Base-by-base conservation (phyloP, 2,888 invertebrate genomes). In the Calameuta pallipes region DNA sequence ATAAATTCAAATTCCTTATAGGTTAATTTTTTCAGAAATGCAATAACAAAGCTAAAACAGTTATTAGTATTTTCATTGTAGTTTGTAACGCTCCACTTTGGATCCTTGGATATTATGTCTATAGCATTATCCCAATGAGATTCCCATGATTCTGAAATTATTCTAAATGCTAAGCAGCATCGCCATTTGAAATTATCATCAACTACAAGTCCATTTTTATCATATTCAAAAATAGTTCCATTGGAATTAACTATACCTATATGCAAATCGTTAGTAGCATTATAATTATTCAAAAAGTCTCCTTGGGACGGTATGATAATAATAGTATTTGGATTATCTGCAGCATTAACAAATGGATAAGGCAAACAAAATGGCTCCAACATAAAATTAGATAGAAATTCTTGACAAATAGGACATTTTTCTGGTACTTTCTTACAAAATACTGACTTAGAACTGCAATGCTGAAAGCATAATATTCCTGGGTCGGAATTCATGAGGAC, bases 391-490 rank as follows among this genome's bases (percentile, higher is more conserved):
- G 77, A 69, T 77, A 85, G 81, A 73, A 69, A 69, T 36, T 77
- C 69, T 23, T 84, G 76, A 92, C 98, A 98, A 85, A 95, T 93
- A 78, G 97, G 97, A 90, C 98, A 98, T 84, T 92, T 92, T 87
- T 94, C 94, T 75, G 97, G 97, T 88, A 98, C 93, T 84, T 93
- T 92, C 88, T 96, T 95, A 90, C 97, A 97, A 92, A 97, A 97
- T 85, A 97, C 94, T n/a, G 89, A 89, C 92, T 95, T 95, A 82
- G 95, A 94, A 79, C 94, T 94, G 92, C 98, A 98, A 92, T 98
- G 98, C 93, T 97, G 96, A 92, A 97, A 97, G 93, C 98, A 98
- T 91, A 97, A 94, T 90, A 98, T 96, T 88, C 96, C 96, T 87
- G 96, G 95, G 93, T 96, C 96, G 30, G 75, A 70, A 75, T 77